Evolutionary conservation across 2,113 vertebrate genomes (phyloP).

Genomic region (Saccopteryx bilineata): DNA sequence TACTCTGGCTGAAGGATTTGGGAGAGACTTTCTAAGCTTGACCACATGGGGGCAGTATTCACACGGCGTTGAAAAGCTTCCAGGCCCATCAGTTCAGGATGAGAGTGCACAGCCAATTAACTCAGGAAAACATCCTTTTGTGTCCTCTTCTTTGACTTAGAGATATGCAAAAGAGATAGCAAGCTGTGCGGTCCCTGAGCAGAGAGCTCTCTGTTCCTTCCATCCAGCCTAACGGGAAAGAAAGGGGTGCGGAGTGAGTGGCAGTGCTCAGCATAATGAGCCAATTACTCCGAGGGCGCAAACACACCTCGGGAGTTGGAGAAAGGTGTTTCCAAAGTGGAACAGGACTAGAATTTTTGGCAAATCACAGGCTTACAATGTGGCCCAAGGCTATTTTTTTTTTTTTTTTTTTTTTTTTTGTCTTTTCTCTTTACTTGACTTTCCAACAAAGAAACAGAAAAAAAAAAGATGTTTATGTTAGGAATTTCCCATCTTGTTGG

Average conservation of each 20-base stretch:
- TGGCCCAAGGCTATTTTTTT: background rate
- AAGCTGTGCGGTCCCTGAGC: background rate
- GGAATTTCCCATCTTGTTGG: background rate
- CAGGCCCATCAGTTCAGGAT: background rate
- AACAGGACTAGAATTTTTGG: background rate
- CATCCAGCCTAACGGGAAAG: background rate
- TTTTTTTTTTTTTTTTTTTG: background rate
- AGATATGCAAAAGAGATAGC: background rate
- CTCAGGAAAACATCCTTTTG: conserved; percentile 52
- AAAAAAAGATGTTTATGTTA: background rate
- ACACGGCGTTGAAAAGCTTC: conserved; percentile 70
- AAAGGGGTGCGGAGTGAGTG: background rate
- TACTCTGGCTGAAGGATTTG: background rate
- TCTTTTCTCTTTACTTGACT: background rate
- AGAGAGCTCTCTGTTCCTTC: conserved; percentile 11
- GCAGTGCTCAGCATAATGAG: conserved; percentile 3
- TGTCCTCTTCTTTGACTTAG: conserved; percentile 19
- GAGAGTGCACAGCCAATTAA: background rate
- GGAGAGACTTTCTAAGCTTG: conserved; percentile 27
- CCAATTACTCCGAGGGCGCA: conserved; percentile 59
- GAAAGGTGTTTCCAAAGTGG: background rate
- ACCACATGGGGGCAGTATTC: conserved; percentile 85
- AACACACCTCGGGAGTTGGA: background rate
- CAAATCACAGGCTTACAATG: background rate
- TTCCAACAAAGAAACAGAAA: conserved; percentile 18